Evolutionary conservation across 2,113 vertebrate genomes (phyloP), one percentile per base, ranked within the genome.

Genomic region (Nycticorax nycticorax): DNA sequence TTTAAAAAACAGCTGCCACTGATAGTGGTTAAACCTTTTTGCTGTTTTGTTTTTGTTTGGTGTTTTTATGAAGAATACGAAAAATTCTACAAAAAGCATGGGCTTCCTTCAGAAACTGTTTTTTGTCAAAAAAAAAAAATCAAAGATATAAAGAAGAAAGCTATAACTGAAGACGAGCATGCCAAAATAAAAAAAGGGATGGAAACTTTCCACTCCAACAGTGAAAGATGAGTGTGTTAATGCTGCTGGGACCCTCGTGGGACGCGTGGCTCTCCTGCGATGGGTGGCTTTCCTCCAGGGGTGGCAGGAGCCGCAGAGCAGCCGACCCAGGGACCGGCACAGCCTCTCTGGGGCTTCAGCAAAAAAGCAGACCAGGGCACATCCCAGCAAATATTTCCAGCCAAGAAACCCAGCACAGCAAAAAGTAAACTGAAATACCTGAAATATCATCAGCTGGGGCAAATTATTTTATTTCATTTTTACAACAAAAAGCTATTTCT

Each of bases 381-480:
- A 23, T 6, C 59, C 23, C 35, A 35, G n/a, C 59, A 52, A 37
- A 16, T 3, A 57, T 30, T 86, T n/a, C 84, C 23, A 9, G 26
- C 14, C 43, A 8, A 33, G 45, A 55, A 92, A 52, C 43, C 17
- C 48, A 57, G 14, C 72, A 12, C n/a, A 50, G 45, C 12, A n/a
- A 59, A 37, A 18, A 30, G 7, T 1, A 14, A 87, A 55, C 1
- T 5, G 37, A 30, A 74, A 47, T 13, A 43, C 30, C 37, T 67
- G 22, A 19, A 43, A 20, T 1, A 1, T 3, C 67, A n/a, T 6
- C 1, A 22, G 6, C 5, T 1, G 15, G 14, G 19, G 12, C 0
- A 1, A 55, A 17, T 18, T 4, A 12, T 6, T 77, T 55, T 3
- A 5, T 33, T 80, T 64, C 5, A 6, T 53, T 74, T 75, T 37